Percentiles rank a stretch among this genome's conserved stretches.
Conservation (phyloP, 2,113 vertebrate genomes). For the Dicrurus megarhynchus region DNA sequence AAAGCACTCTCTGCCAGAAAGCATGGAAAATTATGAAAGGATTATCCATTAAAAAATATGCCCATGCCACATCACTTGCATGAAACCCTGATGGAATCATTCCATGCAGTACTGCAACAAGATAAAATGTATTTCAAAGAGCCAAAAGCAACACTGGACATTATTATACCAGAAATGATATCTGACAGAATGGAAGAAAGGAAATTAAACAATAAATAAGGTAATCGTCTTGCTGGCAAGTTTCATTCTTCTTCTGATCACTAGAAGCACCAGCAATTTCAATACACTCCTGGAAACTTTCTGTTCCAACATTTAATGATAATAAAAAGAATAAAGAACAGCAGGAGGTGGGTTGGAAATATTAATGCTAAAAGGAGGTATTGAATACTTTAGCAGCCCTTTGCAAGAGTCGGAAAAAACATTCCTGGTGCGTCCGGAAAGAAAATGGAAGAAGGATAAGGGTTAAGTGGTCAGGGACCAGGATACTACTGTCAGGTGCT, state of each 20-base stretch:
- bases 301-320: slow-evolving; percentile 28
- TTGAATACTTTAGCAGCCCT: slow-evolving; percentile 55
- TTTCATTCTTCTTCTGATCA: background rate
- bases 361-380: slow-evolving; percentile 10
- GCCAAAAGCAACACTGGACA: slow-evolving; percentile 55
- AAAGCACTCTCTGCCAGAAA: background rate
- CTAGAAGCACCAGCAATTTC: background rate
- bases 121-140: slow-evolving; percentile 21
- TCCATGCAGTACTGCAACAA: slow-evolving; percentile 11
- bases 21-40: slow-evolving; percentile 56
- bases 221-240: background rate
- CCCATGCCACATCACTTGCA: background rate
- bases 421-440: background rate
- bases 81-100: background rate
- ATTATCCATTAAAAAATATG: slow-evolving; percentile 45
- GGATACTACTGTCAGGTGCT: background rate
- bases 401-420: background rate
- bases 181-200: slow-evolving; percentile 42
- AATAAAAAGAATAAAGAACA: slow-evolving; percentile 11
- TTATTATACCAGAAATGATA: slow-evolving; percentile 53
- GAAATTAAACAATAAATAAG: slow-evolving; percentile 66
- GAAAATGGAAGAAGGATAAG: background rate
- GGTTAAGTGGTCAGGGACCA: background rate
- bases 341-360: slow-evolving; percentile 5
- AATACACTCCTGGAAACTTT: slow-evolving; percentile 34